Evolutionary conservation across 2,888 invertebrate species (phyloP), one percentile per base, ranked within the genome.

Genomic region (Melanotus villosus): DNA sequence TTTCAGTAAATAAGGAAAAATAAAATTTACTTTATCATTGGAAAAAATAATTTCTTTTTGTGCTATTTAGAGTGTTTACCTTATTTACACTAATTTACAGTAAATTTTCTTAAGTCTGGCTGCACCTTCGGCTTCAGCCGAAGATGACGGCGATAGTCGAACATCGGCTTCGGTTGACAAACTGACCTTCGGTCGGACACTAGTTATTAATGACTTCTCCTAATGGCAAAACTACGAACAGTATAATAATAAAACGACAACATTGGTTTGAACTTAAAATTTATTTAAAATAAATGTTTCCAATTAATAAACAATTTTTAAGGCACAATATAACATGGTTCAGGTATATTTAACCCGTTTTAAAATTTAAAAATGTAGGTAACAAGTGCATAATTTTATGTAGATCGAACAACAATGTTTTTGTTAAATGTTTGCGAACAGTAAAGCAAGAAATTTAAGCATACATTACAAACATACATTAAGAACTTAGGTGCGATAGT

Each of bases 291-390:
- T 76, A 75, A 73, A 75, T 75, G 74, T 71, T 67, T 73, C 70
- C 73, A 75, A 74, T 74, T 74, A 68, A 73, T 75, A 75, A 75
- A 76, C 73, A 75, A 75, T 73, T 73, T 74, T 75, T 79, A 81
- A 81, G 81, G 82, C 81, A 82, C 81, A 80, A 80, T 79, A 78
- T 76, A 77, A 74, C 73, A 72, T 70, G 54, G 50, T 71, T 76
- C 77, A 77, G 76, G 76, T 79, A 77, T 76, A 74, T 76, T 75
- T 68, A 74, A 79, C 79, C 78, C 79, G 80, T 77, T 78, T 80
- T 76, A 64, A 68, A 68, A 59, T 72, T 73, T 73, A 72, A 74
- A 63, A 75, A 72, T 73, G 78, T 77, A 79, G 78, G 78, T 79
- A 79, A 78, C 78, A 71, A 74, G 73, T 75, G 73, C 71, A 64